Conservation (phyloP, 2,888 invertebrate species). For the Camponotus fellah region DNA sequence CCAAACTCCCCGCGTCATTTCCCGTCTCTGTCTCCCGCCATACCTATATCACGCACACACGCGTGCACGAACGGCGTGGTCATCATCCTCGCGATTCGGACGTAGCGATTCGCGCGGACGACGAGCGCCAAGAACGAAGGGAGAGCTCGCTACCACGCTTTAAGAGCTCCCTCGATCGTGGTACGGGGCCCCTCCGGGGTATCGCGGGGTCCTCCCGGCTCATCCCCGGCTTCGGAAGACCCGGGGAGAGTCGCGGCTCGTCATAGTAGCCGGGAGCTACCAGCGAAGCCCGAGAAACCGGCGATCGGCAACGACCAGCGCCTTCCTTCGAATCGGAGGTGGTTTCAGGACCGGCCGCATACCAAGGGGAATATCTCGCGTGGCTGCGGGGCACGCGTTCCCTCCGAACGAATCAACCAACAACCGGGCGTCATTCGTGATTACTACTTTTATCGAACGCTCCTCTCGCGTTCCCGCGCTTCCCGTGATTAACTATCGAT, state of each 20-base stretch:
- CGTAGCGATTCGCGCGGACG: conserved; percentile 53
- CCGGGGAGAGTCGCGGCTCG: conserved; percentile 12
- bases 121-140: conserved; percentile 49
- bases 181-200: neutral
- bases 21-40: conserved; percentile 44
- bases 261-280: conserved; percentile 63
- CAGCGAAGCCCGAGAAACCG: conserved; percentile 27
- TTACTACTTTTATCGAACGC: conserved; percentile 34
- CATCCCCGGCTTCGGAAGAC: conserved; percentile 16
- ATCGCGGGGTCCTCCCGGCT: conserved; percentile 9
- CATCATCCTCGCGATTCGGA: conserved; percentile 70
- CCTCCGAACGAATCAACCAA: conserved; percentile 34
- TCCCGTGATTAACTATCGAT: conserved; percentile 34
- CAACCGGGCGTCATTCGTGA: conserved; percentile 45
- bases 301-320: conserved; percentile 34
- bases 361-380: conserved; percentile 59
- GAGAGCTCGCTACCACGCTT: conserved; percentile 43
- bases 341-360: conserved; percentile 61
- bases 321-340: conserved; percentile 60
- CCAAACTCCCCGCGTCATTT: conserved; percentile 43
- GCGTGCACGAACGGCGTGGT: conserved; percentile 47
- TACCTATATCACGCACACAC: conserved; percentile 56
- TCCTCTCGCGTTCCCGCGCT: neutral
- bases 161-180: conserved; percentile 31
- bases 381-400: conserved; percentile 32